Evolutionary conservation across 2,113 vertebrate species (phyloP), one percentile per base, ranked within the genome.

Genomic region (Labrus mixtus): DNA sequence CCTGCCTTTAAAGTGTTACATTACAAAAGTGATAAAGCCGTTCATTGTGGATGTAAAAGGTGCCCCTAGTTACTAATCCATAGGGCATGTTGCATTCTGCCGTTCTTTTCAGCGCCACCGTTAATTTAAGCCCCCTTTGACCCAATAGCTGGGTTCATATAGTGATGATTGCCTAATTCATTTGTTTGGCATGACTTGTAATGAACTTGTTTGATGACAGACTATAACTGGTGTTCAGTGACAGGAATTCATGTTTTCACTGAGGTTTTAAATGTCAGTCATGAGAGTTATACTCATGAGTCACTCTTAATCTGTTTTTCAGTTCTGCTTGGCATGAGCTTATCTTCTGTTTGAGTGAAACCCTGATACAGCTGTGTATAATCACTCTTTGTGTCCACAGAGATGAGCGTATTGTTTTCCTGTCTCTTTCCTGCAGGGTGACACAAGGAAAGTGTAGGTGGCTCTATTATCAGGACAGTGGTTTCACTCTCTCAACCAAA

Each of bases 271-370:
- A 82, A 81, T n/a, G 72, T 65, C 69, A 66, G 23, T 23, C 17
- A 51, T 57, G 36, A 36, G 37, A 53, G 33, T 46, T 29, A 56
- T 54, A 67, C 48, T 64, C 53, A 6, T 87, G 79, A 86, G 62
- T 87, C 78, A 85, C 10, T 0, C 23, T 25, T 51, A 70, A 70
- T 78, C 48, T 81, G 23, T 25, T 79, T 73, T 68, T 59, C 29
- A 60, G 48, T 6, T 48, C 51, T 68, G 45, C 19, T 39, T 78
- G 60, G 39, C 17, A 63, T n/a, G 10, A 29, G 41, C 48, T 83
- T 87, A 88, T 89, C 83, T 77, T 36, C 8, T 58, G 73, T 77
- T 79, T 75, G 68, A 75, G n/a, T 82, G 83, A 77, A 68, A 61
- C 69, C 0, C 0, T 56, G 73, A 80, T 66, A 82, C 4, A 5